Evolutionary conservation across 2,888 invertebrate species (phyloP), one percentile per base, ranked within the genome.

Genomic region (Eupithecia subfuscata): DNA sequence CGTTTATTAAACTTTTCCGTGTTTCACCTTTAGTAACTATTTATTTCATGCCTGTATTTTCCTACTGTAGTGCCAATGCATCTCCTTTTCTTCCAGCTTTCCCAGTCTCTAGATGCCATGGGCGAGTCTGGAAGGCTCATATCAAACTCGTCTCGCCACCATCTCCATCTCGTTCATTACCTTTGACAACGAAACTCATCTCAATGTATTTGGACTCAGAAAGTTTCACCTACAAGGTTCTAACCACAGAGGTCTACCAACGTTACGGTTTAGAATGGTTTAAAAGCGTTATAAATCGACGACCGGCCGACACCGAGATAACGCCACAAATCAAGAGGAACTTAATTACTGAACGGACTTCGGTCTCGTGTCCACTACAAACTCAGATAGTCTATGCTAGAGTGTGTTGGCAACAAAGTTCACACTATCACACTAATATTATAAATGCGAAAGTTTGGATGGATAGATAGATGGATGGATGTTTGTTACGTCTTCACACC

Each of bases 271-370:
- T 73, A 71, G 64, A 75, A 75, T 65, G 65, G 64, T 69, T 69
- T 75, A 73, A 88, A 88, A 86, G 60, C 78, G 81, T 88, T 79
- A 91, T 90, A 90, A 91, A 91, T 90, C 85, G 84, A 83, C 81
- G 82, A 84, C 85, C 81, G 80, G 82, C 84, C 82, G 90, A 87
- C 87, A 85, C 85, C 86, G 85, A 87, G 89, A 90, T 90, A 90
- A 88, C 86, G 86, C 88, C 86, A 90, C 91, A 91, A 91, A 91
- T 91, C 90, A 91, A 90, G 88, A 83, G 82, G 81, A 84, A 87
- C 86, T 88, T 90, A 90, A 91, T 90, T 91, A 90, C 86, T 84
- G 78, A 85, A 79, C 75, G 60, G 76, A 68, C 75, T 79, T 82
- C 76, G 82, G 75, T 64, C 69, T 73, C 75, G 75, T 60, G 60